phyloP scores from a whole-genome alignment of 2,797 vertebrate species.

The Podarcis lilfordi region DNA sequence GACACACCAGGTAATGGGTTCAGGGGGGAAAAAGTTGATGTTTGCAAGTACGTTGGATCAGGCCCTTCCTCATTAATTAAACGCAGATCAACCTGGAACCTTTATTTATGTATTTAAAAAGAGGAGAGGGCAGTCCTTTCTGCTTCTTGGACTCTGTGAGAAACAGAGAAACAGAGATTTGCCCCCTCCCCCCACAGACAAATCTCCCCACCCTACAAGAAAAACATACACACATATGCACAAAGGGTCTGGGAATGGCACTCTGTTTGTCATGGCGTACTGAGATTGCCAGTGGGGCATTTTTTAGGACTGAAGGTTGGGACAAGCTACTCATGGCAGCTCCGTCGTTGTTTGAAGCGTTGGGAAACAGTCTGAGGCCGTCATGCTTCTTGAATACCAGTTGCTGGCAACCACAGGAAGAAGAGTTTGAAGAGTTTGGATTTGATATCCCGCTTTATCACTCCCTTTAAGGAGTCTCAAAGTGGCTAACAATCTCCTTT shows the following conservation, averaged over 20 bases:
- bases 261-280: neutral
- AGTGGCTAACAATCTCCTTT: no score
- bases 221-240: no score
- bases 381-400: no score
- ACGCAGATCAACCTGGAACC: neutral
- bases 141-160: neutral
- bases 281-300: neutral
- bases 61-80: neutral
- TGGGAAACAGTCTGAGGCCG: no score
- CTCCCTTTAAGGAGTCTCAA: no score
- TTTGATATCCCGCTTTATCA: no score
- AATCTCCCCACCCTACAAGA: no score
- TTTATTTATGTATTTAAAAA: neutral
- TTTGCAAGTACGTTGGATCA: conserved; percentile 8
- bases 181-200: no score
- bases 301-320: neutral
- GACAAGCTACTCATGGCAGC: neutral
- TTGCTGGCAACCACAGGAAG: no score
- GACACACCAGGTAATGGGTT: conserved; percentile 7
- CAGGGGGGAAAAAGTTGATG: neutral
- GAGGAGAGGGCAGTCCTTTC: neutral
- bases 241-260: no score
- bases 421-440: no score
- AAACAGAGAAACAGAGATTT: neutral
- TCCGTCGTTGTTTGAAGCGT: accelerated